Evolutionary conservation across 2,113 vertebrate species (phyloP).

Genomic region (Climacteris rufus): DNA sequence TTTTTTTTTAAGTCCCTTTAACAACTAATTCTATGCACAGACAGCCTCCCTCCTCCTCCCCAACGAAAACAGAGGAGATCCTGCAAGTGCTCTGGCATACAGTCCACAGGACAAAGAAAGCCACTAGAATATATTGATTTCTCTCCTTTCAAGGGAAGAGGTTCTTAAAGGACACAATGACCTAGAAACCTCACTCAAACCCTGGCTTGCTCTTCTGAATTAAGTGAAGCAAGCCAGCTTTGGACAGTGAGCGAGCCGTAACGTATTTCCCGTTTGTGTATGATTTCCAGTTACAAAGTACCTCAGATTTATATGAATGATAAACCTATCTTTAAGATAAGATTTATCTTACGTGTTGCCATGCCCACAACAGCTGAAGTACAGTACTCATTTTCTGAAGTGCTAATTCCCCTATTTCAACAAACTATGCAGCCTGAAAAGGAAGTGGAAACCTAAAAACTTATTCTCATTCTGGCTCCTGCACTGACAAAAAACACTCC

Average conservation of each 20-base stretch:
- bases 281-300: conserved; percentile 15
- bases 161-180: conserved; percentile 31
- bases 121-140: background rate
- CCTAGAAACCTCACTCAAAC: conserved; percentile 45
- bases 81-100: background rate
- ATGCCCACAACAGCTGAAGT: background rate
- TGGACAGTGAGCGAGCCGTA: background rate
- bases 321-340: background rate
- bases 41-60: background rate
- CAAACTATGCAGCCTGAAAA: background rate
- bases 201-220: background rate
- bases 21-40: background rate
- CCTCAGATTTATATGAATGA: conserved; percentile 42
- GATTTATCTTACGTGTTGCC: background rate
- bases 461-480: background rate
- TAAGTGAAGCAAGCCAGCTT: background rate
- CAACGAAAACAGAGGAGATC: background rate
- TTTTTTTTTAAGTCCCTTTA: background rate
- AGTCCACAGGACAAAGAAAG: background rate
- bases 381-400: background rate
- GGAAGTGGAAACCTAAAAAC: conserved; percentile 22
- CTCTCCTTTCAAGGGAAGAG: conserved; percentile 10
- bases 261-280: background rate
- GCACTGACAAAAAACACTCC: background rate
- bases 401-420: conserved; percentile 7